Evolutionary conservation across 2,888 invertebrate genomes (phyloP).

Genomic region (Tenthredo amoena): DNA sequence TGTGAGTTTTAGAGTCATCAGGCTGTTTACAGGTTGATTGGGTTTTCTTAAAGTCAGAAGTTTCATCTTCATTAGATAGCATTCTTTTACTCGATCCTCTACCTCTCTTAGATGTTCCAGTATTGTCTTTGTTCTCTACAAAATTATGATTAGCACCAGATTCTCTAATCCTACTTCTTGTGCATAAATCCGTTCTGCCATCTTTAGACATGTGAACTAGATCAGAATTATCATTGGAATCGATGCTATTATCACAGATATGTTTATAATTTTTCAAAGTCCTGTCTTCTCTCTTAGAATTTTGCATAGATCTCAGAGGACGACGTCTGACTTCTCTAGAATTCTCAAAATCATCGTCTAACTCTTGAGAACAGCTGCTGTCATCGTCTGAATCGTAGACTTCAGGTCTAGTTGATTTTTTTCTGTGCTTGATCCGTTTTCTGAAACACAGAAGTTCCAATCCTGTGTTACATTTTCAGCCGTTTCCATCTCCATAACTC

Average conservation of each 20-base stretch:
- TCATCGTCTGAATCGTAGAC: constrained; percentile 47
- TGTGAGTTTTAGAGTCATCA: background rate
- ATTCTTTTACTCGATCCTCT: background rate
- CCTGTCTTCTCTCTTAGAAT: background rate
- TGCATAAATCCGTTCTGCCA: background rate
- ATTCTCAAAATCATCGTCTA: constrained; percentile 16
- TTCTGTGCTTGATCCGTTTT: constrained; percentile 61
- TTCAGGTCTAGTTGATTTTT: constrained; percentile 59
- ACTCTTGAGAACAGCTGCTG: constrained; percentile 19
- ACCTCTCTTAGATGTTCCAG: background rate
- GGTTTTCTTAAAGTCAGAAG: background rate
- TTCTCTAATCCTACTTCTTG: background rate
- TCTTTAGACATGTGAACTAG: background rate
- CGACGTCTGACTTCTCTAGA: background rate
- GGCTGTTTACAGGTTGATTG: background rate
- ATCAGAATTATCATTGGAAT: background rate
- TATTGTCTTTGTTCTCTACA: background rate
- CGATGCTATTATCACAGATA: background rate
- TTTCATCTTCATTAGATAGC: background rate
- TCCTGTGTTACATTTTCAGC: constrained; percentile 63
- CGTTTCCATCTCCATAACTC: constrained; percentile 45
- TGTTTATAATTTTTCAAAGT: background rate
- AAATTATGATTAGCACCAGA: background rate
- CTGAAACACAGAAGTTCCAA: constrained; percentile 71
- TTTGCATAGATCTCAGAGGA: background rate